These are phyloP conservation scores for Callopanchax toddi DNA, from an alignment of 2,113 vertebrate species.

Conservation along the genomic window DNA sequence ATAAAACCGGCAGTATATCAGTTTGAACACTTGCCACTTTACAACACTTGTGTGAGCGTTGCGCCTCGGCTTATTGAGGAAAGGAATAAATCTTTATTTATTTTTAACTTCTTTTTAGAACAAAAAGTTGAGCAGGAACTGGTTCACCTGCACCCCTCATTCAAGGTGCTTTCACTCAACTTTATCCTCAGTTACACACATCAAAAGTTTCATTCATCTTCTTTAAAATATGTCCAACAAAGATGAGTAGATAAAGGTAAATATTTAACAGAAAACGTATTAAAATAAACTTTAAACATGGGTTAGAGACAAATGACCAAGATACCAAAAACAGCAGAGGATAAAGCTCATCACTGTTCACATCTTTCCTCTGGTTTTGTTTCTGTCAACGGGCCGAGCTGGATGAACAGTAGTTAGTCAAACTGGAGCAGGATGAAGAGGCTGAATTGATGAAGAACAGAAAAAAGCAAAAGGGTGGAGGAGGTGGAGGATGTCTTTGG, in stretches of 20 bases:
- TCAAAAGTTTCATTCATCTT: no score
- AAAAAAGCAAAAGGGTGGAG: conserved; percentile 6
- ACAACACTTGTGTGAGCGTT: conserved; percentile 13
- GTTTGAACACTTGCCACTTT: conserved; percentile 43
- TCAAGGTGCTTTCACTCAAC: conserved; percentile 7
- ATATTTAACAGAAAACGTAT: no score
- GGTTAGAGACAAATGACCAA: no score
- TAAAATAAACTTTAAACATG: no score
- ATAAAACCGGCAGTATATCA: conserved; percentile 27
- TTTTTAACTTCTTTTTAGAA: conserved; percentile 50
- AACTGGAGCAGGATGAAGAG: conserved; percentile 12
- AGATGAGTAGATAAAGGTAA: background rate
- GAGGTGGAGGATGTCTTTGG: conserved; percentile 28
- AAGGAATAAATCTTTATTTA: conserved; percentile 23
- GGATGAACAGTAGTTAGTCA: conserved; percentile 15
- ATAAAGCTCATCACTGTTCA: background rate
- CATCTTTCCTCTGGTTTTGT: background rate
- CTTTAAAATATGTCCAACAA: background rate
- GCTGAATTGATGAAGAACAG: conserved; percentile 3
- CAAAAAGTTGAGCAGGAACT: conserved; percentile 51
- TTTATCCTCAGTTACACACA: conserved; percentile 18
- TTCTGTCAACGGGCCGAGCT: background rate
- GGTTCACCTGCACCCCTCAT: conserved; percentile 24
- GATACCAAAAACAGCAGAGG: background rate
- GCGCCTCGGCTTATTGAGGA: conserved; percentile 31